Base-by-base conservation (phyloP, 1,140 invertebrate genomes). In the Drosophila subobscura region DNA sequence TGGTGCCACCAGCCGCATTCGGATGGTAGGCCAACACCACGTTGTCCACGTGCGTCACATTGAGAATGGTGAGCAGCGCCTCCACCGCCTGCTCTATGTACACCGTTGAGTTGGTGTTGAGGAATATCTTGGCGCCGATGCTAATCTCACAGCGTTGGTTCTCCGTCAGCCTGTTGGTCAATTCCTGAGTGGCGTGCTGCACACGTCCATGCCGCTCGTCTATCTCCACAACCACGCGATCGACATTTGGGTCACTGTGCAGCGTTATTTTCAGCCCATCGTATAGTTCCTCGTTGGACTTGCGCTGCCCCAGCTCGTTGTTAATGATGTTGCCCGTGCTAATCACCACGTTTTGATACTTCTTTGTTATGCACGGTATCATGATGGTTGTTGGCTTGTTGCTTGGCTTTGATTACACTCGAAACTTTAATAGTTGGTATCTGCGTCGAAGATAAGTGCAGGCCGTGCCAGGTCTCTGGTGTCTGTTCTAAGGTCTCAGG, bases 311-410 rank as follows among this genome's bases (percentile, higher is more conserved):
- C 54, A 96, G 95, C 90, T 97, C 97, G 27, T 79, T 85, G 91
- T 95, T 96, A 88, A 98, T 93, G 70, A 98, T 96, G 92, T 98
- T 98, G 56, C 97, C 97, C 37, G 96, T 97, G 79, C 96, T 96
- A 60, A 97, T 94, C 67, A 93, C 92, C 71, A 94, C 67, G 63
- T 89, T 78, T 63, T 83, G 73, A 71, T 73, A 91, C 64, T 88
- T 84, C 14, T 81, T 88, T 54, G 74, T 74, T 72, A 91, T 88
- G 71, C 79, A 73, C 50, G 89, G 79, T 56, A 91, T 88, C 89
- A 91, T 91, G 47, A 10, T 81, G 47, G 46, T 20, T 20, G 16
- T 20, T 20, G 29, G 55, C 41, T 58, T 58, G 57, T 72, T 44
- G 33, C 33, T 37, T 12, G 33, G 2, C 12, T 22, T 22, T 52